These are phyloP conservation scores for Ichneumoninae sp. DNA, from an alignment of 2,888 invertebrate species.

Conservation along the genomic window DNA sequence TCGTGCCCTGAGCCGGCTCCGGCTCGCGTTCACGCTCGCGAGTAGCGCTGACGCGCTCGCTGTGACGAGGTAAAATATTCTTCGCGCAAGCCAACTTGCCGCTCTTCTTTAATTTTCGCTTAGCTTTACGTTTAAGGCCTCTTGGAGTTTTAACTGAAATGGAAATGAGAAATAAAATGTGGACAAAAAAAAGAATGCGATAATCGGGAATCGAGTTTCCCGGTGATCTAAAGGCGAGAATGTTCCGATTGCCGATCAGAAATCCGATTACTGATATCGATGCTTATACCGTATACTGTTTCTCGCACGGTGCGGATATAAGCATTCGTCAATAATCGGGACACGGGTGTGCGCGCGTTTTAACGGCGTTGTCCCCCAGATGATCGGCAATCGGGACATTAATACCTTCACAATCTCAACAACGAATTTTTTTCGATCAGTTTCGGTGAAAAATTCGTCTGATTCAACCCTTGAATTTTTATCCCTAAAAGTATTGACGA, in stretches of 20 bases:
- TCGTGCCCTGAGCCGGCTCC: conserved; percentile 80
- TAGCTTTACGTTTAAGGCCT: conserved; percentile 84
- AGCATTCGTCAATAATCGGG: background rate
- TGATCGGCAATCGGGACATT: background rate
- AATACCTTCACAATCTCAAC: background rate
- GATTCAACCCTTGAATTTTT: background rate
- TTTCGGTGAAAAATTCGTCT: background rate
- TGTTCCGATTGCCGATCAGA: background rate
- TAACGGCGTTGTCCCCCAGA: background rate
- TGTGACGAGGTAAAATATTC: conserved; percentile 79
- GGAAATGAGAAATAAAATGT: background rate
- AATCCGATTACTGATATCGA: background rate
- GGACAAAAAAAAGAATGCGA: background rate
- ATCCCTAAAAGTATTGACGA: background rate
- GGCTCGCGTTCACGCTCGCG: conserved; percentile 74
- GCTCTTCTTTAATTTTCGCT: conserved; percentile 80
- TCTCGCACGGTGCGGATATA: background rate
- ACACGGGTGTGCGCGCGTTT: background rate
- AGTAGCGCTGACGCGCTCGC: conserved; percentile 75
- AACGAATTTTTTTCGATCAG: background rate
- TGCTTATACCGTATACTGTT: background rate
- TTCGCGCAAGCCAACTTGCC: conserved; percentile 73
- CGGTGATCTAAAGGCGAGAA: background rate
- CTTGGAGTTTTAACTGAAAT: conserved; percentile 82
- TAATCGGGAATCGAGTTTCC: background rate